Evolutionary conservation across 2,888 invertebrate species (phyloP).

Genomic region (Himalopsyche kuldschensis): DNA sequence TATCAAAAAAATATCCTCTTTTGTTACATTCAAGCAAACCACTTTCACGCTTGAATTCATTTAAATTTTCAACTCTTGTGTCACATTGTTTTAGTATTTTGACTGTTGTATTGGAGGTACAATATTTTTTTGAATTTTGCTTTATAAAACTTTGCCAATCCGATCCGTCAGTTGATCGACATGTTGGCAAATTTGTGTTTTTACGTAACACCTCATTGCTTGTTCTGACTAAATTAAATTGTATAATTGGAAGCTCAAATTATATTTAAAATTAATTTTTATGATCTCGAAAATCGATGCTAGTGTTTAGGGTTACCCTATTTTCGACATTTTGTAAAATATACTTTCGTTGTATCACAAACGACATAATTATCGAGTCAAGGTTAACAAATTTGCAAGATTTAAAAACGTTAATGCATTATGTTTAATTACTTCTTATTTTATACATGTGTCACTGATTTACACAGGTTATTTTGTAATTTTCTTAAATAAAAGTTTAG

Average conservation of each 20-base stretch:
- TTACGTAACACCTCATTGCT: background rate
- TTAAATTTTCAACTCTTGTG: too few species aligned
- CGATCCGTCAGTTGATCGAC: too few species aligned
- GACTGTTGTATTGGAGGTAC: too few species aligned
- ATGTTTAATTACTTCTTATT: background rate
- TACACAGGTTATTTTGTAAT: background rate
- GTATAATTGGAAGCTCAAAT: slow-evolving; percentile 1
- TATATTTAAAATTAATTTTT: slow-evolving; percentile 8
- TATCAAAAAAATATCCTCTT: too few species aligned
- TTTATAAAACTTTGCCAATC: too few species aligned
- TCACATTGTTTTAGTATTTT: too few species aligned
- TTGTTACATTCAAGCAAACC: too few species aligned
- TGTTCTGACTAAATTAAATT: background rate
- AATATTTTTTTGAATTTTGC: too few species aligned
- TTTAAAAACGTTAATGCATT: background rate
- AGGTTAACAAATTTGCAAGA: background rate
- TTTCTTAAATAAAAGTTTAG: background rate
- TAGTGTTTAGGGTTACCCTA: slow-evolving; percentile 5
- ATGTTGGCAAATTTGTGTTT: background rate
- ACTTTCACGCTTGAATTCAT: too few species aligned
- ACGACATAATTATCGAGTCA: background rate
- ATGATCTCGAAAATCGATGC: slow-evolving; percentile 13
- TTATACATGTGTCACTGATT: background rate
- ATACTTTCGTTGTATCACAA: background rate
- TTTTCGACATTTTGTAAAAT: background rate